A percentile compares a stretch with the other conserved stretches of the same genome.
phyloP scores from a whole-genome alignment of 2,113 vertebrate genomes.

The Ammodytes dubius region DNA sequence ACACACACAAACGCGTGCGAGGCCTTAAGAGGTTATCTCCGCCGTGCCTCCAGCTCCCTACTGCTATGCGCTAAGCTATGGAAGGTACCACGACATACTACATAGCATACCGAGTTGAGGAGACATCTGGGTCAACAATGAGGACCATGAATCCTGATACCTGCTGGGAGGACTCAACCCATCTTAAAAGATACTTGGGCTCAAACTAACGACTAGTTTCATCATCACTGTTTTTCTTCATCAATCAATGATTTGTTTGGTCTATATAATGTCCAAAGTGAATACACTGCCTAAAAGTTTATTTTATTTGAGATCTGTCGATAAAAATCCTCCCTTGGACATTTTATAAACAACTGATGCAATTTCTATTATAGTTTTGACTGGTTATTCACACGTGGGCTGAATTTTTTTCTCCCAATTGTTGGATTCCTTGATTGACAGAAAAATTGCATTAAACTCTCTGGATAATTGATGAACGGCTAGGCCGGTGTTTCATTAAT shows the following conservation, averaged over 20 bases:
- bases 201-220: not conserved
- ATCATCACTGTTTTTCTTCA: not conserved
- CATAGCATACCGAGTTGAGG: constrained; percentile 16
- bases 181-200: not conserved
- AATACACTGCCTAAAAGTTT: not conserved
- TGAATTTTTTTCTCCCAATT: not conserved
- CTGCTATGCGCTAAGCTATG: constrained; percentile 40
- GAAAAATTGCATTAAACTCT: too few relatives aligned
- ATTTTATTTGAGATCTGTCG: not conserved
- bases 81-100: not conserved
- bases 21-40: constrained; percentile 29
- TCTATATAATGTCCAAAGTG: not conserved
- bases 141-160: not conserved
- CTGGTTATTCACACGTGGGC: not conserved
- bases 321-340: not conserved
- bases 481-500: too few relatives aligned
- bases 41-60: not conserved
- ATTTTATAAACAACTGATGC: not conserved
- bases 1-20: not conserved
- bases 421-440: not conserved
- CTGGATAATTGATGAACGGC: not conserved
- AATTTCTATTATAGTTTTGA: not conserved
- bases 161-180: not conserved
- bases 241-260: not conserved
- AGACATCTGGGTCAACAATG: constrained; percentile 38